Evolutionary conservation across 2,888 invertebrate genomes (phyloP), one percentile per base, ranked within the genome.

Genomic region (Cyrtodaria siliqua): DNA sequence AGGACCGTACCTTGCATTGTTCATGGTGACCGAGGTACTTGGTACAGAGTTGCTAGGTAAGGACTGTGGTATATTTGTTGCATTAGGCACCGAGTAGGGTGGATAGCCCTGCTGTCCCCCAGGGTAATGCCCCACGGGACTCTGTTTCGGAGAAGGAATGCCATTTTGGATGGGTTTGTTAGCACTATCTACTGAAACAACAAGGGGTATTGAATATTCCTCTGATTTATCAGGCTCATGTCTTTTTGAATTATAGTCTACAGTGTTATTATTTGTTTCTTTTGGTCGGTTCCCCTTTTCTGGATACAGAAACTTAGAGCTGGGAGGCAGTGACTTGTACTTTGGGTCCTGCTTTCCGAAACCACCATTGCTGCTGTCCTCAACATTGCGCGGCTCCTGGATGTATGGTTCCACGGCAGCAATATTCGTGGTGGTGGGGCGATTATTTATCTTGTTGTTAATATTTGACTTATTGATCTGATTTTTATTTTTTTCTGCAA

Each of bases 301-400:
- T 14, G 82, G 68, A 27, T 62, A 64, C 27, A 87, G 80, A 92
- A 97, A 96, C 93, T 97, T 97, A 42, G 96, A 97, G 92, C 96
- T 97, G 94, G 97, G 96, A 86, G 97, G 97, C 93, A 97, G 94
- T 29, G 97, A 97, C 94, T 97, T 97, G 94, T 97, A 97, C 93
- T 97, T 98, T 49, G 96, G 97, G 93, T 97, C 97, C 67, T 96
- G 96, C 92, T 97, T 97, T 89, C 96, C 96, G 27, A 96, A 95
- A 74, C 95, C 95, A 47, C 73, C 53, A 27, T 83, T 82, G n/a
- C n/a, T n/a, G n/a, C n/a, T n/a, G 59, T 78, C 83, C 24, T 79
- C 83, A n/a, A 76, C 56, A 87, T 60, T 87, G 26, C 81, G 89
- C 55, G 78, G 80, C 47, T 91, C 88, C 72, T 92, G 91, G 53